phyloP scores from a whole-genome alignment of 2,888 invertebrate genomes.

The Selenia dentaria region DNA sequence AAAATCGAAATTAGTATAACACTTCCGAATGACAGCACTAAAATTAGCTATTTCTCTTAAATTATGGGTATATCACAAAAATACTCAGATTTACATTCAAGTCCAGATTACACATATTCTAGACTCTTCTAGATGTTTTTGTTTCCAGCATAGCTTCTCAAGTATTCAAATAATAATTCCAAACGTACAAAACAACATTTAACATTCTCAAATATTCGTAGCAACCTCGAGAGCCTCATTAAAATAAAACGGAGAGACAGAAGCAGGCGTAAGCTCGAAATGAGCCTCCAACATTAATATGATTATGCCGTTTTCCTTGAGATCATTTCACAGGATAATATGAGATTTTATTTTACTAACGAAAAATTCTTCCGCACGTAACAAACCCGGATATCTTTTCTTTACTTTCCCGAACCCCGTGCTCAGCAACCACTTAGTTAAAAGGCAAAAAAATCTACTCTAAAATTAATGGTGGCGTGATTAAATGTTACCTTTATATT shows the following conservation, averaged over 20 bases:
- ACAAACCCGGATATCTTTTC: constrained; percentile 20
- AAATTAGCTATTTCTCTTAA: too few relatives aligned
- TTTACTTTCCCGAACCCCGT: constrained; percentile 8
- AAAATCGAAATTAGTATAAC: too few relatives aligned
- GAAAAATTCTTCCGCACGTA: constrained; percentile 17
- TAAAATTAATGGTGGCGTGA: constrained; percentile 9
- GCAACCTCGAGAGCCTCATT: constrained; percentile 22
- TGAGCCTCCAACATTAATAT: constrained; percentile 24
- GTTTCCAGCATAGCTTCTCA: constrained; percentile 4
- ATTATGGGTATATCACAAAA: too few relatives aligned
- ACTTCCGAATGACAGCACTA: too few relatives aligned
- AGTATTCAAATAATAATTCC: constrained; percentile 19
- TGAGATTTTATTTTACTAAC: constrained; percentile 19
- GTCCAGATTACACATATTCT: too few relatives aligned
- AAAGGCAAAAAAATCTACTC: neutral
- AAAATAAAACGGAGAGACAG: constrained; percentile 29
- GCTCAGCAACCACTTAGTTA: constrained; percentile 15
- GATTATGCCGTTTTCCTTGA: constrained; percentile 25
- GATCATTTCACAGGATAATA: constrained; percentile 24
- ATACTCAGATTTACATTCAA: too few relatives aligned
- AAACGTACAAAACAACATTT: constrained; percentile 23
- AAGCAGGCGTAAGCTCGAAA: constrained; percentile 25
- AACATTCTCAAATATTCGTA: constrained; percentile 21
- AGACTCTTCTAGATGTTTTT: too few relatives aligned
- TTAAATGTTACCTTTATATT: neutral